phyloP scores from a whole-genome alignment of 1,140 invertebrate species.

The Thalassaphorura encarpata region DNA sequence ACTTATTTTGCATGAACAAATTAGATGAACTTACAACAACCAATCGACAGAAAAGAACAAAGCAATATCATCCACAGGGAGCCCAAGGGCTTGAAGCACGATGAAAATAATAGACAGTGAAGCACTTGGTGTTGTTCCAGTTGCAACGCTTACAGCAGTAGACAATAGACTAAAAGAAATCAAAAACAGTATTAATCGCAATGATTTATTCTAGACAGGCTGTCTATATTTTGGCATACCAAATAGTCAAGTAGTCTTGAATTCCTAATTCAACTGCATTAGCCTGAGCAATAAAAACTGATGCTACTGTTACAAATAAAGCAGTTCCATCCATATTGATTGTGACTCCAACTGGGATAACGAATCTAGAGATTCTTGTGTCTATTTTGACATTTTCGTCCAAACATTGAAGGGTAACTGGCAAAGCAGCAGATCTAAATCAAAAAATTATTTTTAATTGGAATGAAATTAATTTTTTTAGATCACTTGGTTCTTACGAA shows the following conservation, averaged over 20 bases:
- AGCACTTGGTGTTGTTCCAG: not conserved
- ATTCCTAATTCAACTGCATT: constrained; percentile 40
- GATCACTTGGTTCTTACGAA: too few relatives aligned
- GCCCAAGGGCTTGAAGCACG: not conserved
- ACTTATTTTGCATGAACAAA: not conserved
- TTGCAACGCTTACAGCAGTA: not conserved
- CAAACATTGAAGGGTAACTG: constrained; percentile 52
- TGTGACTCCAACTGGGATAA: constrained; percentile 54
- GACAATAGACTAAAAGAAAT: constrained; percentile 52
- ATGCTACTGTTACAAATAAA: constrained; percentile 56
- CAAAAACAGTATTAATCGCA: too few relatives aligned
- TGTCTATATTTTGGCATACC: constrained; percentile 37
- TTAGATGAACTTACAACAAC: not conserved
- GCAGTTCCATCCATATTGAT: constrained; percentile 52
- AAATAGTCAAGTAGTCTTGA: constrained; percentile 16
- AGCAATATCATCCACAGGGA: not conserved
- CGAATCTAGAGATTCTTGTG: constrained; percentile 51
- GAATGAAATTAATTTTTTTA: too few relatives aligned
- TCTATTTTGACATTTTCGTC: constrained; percentile 53
- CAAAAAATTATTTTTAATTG: too few relatives aligned
- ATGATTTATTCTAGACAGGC: too few relatives aligned
- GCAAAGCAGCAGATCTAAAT: constrained; percentile 49
- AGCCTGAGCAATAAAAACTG: constrained; percentile 61
- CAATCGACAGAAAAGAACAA: not conserved
- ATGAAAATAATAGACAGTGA: not conserved